phyloP scores from a whole-genome alignment of 1,140 invertebrate species.

The Drosophila melanica region DNA sequence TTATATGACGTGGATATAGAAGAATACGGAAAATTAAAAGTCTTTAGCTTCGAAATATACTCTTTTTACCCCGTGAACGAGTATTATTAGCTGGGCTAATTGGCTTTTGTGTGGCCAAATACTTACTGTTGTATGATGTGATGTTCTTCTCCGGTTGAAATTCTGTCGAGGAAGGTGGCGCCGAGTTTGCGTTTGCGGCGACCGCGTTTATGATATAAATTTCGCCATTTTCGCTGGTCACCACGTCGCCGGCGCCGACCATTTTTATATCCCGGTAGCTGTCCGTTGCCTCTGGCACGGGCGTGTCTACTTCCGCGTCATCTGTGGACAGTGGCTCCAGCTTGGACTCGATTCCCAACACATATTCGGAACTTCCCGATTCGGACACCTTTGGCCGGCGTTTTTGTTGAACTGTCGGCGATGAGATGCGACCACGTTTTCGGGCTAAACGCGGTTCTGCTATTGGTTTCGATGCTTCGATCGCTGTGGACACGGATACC shows the following conservation, averaged over 20 bases:
- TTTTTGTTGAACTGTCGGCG: slow-evolving; percentile 3
- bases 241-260: slow-evolving; percentile 35
- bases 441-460: slow-evolving; percentile 7
- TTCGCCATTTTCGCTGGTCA: slow-evolving; percentile 49
- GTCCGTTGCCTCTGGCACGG: background rate
- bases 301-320: slow-evolving; percentile 38
- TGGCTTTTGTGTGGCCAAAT: background rate
- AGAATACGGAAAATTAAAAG: too few relatives aligned
- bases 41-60: too few relatives aligned
- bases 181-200: slow-evolving; percentile 19
- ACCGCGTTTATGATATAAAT: slow-evolving; percentile 65
- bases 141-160: slow-evolving; percentile 50
- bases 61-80: too few relatives aligned
- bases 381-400: slow-evolving; percentile 4
- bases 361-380: background rate
- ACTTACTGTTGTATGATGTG: slow-evolving; percentile 74
- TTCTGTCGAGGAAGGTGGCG: slow-evolving; percentile 35
- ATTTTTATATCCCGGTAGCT: slow-evolving; percentile 51
- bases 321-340: slow-evolving; percentile 6
- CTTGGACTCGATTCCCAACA: slow-evolving; percentile 5
- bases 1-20: too few relatives aligned
- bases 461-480: background rate
- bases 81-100: too few relatives aligned
- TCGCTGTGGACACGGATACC: background rate
- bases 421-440: slow-evolving; percentile 22